These are phyloP conservation scores for Rousettus madagascariensis DNA, from an alignment of 2,797 vertebrate genomes.

Conservation along the genomic window DNA sequence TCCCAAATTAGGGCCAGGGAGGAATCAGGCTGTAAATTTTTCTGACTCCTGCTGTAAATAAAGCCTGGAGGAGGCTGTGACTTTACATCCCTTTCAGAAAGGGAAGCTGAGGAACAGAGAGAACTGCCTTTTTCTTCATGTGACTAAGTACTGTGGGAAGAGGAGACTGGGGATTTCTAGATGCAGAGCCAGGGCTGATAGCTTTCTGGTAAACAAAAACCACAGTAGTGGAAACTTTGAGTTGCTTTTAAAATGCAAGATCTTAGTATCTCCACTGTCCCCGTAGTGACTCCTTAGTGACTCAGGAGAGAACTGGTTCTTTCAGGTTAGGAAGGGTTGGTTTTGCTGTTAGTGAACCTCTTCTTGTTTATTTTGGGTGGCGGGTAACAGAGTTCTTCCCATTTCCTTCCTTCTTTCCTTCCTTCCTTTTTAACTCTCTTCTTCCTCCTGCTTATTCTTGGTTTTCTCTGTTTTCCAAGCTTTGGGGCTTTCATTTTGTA, in stretches of 20 bases:
- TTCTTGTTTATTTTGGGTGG: background rate
- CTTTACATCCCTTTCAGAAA: background rate
- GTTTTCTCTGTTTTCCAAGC: background rate
- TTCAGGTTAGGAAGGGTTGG: background rate
- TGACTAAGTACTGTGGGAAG: background rate
- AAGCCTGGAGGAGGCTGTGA: background rate
- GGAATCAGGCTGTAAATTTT: constrained; percentile 29
- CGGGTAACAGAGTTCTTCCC: background rate
- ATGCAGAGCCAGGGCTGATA: background rate
- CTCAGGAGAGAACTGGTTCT: background rate
- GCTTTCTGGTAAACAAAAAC: background rate
- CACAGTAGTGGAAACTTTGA: background rate
- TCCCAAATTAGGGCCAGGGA: background rate
- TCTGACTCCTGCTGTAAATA: constrained; percentile 36
- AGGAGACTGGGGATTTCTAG: background rate
- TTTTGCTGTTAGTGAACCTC: background rate
- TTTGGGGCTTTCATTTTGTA: background rate
- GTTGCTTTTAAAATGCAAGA: background rate
- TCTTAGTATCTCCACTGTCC: background rate
- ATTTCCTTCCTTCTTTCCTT: background rate
- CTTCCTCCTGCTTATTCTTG: background rate
- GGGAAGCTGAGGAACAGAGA: background rate
- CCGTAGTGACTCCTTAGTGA: no score
- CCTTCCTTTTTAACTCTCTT: accelerated
- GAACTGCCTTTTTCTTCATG: background rate